Percentiles rank a stretch among this genome's conserved stretches.
phyloP scores from a whole-genome alignment of 2,113 vertebrate genomes.

The Pteropus alecto region DNA sequence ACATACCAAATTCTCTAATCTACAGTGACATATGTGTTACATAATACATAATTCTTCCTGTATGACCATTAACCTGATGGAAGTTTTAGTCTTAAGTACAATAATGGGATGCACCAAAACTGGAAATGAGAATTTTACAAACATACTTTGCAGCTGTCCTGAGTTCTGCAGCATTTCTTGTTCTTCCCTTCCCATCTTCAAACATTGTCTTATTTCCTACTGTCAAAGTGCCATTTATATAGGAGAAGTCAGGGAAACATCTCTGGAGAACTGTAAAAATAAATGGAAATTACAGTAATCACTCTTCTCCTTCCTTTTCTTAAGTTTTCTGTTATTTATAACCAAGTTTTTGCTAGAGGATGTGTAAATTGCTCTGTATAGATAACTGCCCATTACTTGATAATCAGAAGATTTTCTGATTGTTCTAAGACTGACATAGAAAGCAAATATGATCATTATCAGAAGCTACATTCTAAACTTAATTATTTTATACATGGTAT shows the following conservation, averaged over 20 bases:
- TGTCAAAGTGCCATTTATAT: constrained; percentile 89
- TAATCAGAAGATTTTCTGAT: constrained; percentile 12
- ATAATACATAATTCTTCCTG: neutral
- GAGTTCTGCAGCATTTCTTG: constrained; percentile 89
- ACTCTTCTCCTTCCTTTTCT: neutral
- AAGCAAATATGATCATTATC: neutral
- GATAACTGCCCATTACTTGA: neutral
- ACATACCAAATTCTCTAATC: neutral
- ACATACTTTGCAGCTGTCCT: constrained; percentile 93
- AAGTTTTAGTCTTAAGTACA: neutral
- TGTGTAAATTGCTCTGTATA: neutral
- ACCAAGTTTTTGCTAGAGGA: neutral
- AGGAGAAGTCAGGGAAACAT: constrained; percentile 96
- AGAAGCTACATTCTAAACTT: neutral
- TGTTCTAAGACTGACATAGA: neutral
- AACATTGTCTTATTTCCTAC: constrained; percentile 90
- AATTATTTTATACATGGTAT: neutral
- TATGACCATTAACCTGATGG: neutral
- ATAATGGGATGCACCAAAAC: neutral
- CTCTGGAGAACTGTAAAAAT: constrained; percentile 91
- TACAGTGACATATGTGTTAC: neutral
- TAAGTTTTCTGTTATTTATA: neutral
- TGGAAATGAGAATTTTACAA: neutral
- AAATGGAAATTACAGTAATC: neutral
- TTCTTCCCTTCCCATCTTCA: constrained; percentile 88